Conservation (phyloP, 2,888 invertebrate genomes). For the Pomacea canaliculata region DNA sequence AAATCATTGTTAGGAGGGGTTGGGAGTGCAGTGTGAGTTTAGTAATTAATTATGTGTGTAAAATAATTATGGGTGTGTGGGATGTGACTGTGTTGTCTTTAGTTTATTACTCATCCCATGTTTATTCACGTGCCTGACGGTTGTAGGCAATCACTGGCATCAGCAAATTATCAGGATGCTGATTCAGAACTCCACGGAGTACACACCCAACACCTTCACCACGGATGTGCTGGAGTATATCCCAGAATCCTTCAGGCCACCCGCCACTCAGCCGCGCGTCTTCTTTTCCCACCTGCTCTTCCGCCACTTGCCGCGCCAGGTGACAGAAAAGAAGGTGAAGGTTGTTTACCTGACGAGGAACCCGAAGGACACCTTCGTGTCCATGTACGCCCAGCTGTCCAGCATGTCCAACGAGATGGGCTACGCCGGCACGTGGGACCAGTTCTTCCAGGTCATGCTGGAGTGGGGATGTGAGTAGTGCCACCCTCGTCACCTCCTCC, state of each 20-base stretch:
- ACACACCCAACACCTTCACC: constrained; percentile 25
- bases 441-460: constrained; percentile 25
- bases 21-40: no score
- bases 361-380: constrained; percentile 23
- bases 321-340: constrained; percentile 21
- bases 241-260: constrained; percentile 20
- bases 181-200: constrained; percentile 20
- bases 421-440: constrained; percentile 23
- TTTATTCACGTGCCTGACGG: not conserved
- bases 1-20: no score
- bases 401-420: constrained; percentile 25
- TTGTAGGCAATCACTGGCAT: constrained; percentile 20
- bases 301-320: constrained; percentile 23
- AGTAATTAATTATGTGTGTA: no score
- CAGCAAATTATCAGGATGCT: constrained; percentile 22
- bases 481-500: no score
- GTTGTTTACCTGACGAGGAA: constrained; percentile 18
- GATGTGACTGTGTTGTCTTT: no score
- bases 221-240: constrained; percentile 25
- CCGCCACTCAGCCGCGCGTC: constrained; percentile 12
- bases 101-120: no score
- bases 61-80: no score
- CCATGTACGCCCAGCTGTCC: constrained; percentile 16
- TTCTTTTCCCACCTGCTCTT: constrained; percentile 26
- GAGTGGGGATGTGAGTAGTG: constrained; percentile 21